Conservation (phyloP, 2,797 vertebrate genomes). For the Coregonus suidteri region DNA sequence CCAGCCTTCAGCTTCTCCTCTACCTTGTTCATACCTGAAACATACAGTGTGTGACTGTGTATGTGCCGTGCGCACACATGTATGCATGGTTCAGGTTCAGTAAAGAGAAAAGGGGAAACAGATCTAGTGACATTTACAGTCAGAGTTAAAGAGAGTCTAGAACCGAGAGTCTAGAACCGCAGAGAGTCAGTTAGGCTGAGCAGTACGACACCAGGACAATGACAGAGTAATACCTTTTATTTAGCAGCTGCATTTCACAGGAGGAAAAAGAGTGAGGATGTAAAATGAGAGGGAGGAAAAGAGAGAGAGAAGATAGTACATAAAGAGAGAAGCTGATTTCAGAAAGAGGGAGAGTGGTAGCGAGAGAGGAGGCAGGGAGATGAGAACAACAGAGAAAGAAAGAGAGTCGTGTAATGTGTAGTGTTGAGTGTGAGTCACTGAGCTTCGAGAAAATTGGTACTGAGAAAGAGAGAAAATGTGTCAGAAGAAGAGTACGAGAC, state of each 20-base stretch:
- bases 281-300: neutral
- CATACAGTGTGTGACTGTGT: slow-evolving; percentile 2
- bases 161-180: neutral
- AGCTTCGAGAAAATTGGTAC: no score
- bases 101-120: neutral
- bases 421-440: no score
- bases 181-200: neutral
- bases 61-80: slow-evolving; percentile 13
- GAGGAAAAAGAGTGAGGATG: no score
- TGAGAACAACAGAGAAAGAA: slow-evolving; percentile 37
- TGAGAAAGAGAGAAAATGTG: slow-evolving; percentile 18
- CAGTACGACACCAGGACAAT: neutral
- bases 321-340: neutral
- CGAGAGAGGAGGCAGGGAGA: slow-evolving; percentile 24
- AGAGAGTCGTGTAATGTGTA: neutral
- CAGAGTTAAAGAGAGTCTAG: neutral
- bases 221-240: neutral
- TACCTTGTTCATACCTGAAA: slow-evolving; percentile 88
- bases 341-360: slow-evolving; percentile 10
- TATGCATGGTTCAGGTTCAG: neutral
- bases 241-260: neutral
- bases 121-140: no score
- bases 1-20: slow-evolving; percentile 93
- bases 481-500: slow-evolving; percentile 40
- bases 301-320: neutral